Conservation (phyloP, 2,113 vertebrate species). For the Ia io region DNA sequence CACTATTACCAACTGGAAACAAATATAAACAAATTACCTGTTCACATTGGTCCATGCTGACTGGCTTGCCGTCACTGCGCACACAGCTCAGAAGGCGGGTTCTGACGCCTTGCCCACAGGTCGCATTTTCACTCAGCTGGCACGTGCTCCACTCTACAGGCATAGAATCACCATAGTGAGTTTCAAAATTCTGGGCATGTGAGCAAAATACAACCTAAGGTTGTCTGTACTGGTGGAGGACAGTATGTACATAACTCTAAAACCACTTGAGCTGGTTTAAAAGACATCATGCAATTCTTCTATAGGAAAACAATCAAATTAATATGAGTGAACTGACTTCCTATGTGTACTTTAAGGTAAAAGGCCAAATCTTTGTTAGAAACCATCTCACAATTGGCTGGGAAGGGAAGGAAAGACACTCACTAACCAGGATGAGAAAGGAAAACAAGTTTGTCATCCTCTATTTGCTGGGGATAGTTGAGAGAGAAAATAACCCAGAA, state of each 20-base stretch:
- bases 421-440: neutral
- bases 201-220: constrained; percentile 16
- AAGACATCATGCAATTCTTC: neutral
- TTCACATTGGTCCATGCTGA: constrained; percentile 85
- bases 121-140: constrained; percentile 89
- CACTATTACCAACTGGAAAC: neutral
- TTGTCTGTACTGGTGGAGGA: neutral
- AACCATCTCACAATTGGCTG: neutral
- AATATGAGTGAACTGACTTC: neutral
- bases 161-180: constrained; percentile 28
- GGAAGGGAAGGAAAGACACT: neutral
- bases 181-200: neutral
- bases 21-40: constrained; percentile 81
- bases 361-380: neutral
- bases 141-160: constrained; percentile 94
- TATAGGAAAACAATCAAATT: neutral
- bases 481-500: neutral
- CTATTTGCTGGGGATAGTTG: neutral
- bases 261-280: neutral
- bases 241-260: neutral
- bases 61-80: constrained; percentile 89
- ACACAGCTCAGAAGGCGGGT: constrained; percentile 90
- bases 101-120: constrained; percentile 88
- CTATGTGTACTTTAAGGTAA: neutral
- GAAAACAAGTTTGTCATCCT: neutral